Evolutionary conservation across 1,140 invertebrate species (phyloP), one percentile per base, ranked within the genome.

Genomic region (Leptestheria dahalacensis): DNA sequence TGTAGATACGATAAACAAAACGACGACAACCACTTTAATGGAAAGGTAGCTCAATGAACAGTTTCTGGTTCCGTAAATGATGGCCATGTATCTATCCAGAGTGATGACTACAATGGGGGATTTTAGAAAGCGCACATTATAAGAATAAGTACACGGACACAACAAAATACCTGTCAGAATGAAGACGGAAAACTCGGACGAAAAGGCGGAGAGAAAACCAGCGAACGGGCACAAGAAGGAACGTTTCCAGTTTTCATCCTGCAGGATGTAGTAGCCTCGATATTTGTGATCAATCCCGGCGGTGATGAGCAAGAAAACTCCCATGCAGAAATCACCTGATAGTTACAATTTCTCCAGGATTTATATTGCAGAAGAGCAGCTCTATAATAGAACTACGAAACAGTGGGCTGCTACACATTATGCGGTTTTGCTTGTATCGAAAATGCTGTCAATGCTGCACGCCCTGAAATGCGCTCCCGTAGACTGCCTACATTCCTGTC

Each of bases 141-240:
- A 9, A 15, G 6, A 41, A 9, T 41, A 6, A 9, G 33, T 6
- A 9, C 15, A 15, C 15, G 33, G 15, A 9, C 6, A 9, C 6
- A 9, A n/a, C 15, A 9, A 9, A 41, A 15, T 21, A 66, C 65
- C 63, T 46, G 79, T 78, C 2, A 84, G 71, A 1, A 82, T 77
- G 46, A 82, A 68, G 18, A 82, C 81, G 1, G 79, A 82, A 6
- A 79, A 73, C 68, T 83, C 79, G 62, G 79, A 81, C 50, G 80
- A 82, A 53, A 82, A 75, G 18, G 82, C 84, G 64, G 78, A 80
- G 41, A 84, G 68, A 64, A 83, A 80, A 12, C 82, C 82, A 71
- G 71, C 76, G 51, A 78, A 67, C 56, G 75, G 71, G 65, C 79
- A 81, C 11, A 78, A 68, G 2, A 63, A 60, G 57, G 74, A 77